Percentiles rank a stretch among this genome's conserved stretches.
Evolutionary conservation across 2,797 vertebrate species (phyloP).

Genomic region (Centroberyx gerrardi): DNA sequence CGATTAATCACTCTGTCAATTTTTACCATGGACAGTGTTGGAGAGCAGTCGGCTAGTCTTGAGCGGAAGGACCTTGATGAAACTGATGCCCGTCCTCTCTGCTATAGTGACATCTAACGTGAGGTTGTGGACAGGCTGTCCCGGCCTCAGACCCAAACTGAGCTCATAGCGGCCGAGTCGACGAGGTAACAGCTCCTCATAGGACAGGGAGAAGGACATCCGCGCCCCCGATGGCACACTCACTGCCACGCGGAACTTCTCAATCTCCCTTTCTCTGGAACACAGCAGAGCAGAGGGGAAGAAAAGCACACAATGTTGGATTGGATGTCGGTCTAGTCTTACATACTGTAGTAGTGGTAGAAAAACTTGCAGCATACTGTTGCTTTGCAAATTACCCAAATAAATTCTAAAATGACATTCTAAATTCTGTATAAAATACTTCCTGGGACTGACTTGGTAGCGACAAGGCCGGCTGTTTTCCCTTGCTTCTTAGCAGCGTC

Average conservation of each 20-base stretch:
- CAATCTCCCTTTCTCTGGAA: conserved; percentile 87
- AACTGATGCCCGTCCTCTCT: conserved; percentile 87
- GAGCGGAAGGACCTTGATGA: conserved; percentile 86
- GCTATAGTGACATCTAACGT: conserved; percentile 86
- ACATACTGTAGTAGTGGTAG: background rate
- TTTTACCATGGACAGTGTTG: conserved; percentile 80
- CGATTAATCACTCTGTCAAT: background rate
- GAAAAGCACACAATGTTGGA: conserved; percentile 1
- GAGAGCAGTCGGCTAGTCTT: conserved; percentile 82
- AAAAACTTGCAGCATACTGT: background rate
- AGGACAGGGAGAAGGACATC: conserved; percentile 85
- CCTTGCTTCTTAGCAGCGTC: conserved; percentile 88
- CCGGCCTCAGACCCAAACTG: conserved; percentile 83
- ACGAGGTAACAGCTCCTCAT: conserved; percentile 87
- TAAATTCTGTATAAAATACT: background rate
- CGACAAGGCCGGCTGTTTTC: conserved; percentile 89
- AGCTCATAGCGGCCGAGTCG: conserved; percentile 88
- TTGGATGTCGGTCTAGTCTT: background rate
- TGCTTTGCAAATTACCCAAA: background rate
- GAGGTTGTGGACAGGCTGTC: conserved; percentile 87
- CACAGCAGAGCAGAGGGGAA: background rate
- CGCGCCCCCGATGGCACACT: conserved; percentile 84
- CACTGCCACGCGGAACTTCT: conserved; percentile 89
- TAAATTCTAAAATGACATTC: background rate
- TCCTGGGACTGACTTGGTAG: conserved; percentile 86